Conservation (phyloP, 2,113 vertebrate genomes). For the Silurus glanis region DNA sequence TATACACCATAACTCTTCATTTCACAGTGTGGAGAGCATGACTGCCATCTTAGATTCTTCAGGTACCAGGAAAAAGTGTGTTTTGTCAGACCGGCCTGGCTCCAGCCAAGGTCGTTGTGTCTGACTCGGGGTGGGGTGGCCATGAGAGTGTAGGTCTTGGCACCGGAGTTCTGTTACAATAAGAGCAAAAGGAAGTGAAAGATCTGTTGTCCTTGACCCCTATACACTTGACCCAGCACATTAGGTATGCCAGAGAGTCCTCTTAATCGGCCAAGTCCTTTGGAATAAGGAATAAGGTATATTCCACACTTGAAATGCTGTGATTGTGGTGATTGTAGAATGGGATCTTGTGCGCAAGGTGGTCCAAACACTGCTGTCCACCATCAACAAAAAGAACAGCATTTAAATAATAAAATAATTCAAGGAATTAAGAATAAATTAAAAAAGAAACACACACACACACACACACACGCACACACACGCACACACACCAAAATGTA, state of each 20-base stretch:
- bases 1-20: background rate
- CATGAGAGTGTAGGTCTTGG: slow-evolving; percentile 2
- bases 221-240: slow-evolving; percentile 36
- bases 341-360: background rate
- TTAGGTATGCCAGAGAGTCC: slow-evolving; percentile 35
- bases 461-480: too few relatives aligned
- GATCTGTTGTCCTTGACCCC: slow-evolving; percentile 53
- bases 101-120: background rate
- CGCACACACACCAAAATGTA: background rate
- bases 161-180: slow-evolving; percentile 5
- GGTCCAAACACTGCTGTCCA: background rate
- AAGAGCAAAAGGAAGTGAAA: slow-evolving; percentile 15
- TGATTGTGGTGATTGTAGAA: background rate
- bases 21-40: background rate
- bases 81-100: background rate
- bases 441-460: background rate
- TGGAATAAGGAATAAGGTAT: slow-evolving; percentile 30
- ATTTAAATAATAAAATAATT: background rate
- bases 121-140: background rate
- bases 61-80: background rate
- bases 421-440: background rate
- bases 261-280: slow-evolving; percentile 14
- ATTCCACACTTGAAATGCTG: slow-evolving; percentile 17
- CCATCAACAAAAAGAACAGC: too few relatives aligned
- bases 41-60: background rate